A percentile compares a stretch with the other conserved stretches of the same genome.
phyloP scores from a whole-genome alignment of 2,888 invertebrate genomes.

The Phoenoteleia sp. region DNA sequence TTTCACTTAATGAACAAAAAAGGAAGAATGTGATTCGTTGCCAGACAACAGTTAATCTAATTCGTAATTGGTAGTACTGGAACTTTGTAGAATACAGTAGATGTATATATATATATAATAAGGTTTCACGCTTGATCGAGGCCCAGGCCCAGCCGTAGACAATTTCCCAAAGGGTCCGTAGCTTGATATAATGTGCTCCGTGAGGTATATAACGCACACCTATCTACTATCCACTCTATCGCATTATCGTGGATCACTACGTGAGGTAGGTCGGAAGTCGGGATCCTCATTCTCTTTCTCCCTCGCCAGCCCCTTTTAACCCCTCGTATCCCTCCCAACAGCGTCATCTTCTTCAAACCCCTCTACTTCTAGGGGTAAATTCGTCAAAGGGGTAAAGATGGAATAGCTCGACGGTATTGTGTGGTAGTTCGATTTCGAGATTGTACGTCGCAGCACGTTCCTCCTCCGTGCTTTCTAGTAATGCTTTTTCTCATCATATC shows the following conservation, averaged over 20 bases:
- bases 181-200: constrained; percentile 82
- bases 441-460: constrained; percentile 81
- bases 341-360: constrained; percentile 15
- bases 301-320: constrained; percentile 9
- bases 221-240: constrained; percentile 78
- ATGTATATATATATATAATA: constrained; percentile 68
- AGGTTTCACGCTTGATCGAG: constrained; percentile 86
- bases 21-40: constrained; percentile 31
- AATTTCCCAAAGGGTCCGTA: constrained; percentile 85
- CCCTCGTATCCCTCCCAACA: background rate
- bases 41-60: constrained; percentile 64
- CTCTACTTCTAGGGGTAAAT: constrained; percentile 74
- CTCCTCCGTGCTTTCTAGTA: constrained; percentile 68
- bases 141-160: constrained; percentile 80
- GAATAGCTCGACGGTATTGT: constrained; percentile 60
- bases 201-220: constrained; percentile 78
- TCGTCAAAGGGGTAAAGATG: constrained; percentile 75
- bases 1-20: constrained; percentile 45
- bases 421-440: constrained; percentile 77
- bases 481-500: constrained; percentile 68
- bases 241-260: constrained; percentile 77
- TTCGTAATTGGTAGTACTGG: constrained; percentile 61
- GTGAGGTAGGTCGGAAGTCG: constrained; percentile 70
- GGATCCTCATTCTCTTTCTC: constrained; percentile 37
- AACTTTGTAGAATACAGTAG: constrained; percentile 48